phyloP scores from a whole-genome alignment of 1,140 invertebrate species.

The Heliconius eleuchia region DNA sequence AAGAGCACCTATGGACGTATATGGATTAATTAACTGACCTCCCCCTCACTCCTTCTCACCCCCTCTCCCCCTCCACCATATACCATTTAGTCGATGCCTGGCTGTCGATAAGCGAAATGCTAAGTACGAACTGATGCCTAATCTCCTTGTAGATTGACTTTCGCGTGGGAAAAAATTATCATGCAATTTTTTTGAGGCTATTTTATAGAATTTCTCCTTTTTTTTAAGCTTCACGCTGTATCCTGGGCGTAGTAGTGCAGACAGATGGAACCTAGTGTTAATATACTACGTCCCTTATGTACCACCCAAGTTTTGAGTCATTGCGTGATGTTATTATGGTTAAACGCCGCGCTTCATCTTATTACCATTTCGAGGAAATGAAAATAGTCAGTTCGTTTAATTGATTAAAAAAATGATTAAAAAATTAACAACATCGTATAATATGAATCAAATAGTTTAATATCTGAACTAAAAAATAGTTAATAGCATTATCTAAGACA shows the following conservation, averaged over 20 bases:
- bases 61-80: too few species aligned
- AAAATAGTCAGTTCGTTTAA: too few species aligned
- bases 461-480: too few species aligned
- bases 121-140: neutral
- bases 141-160: neutral
- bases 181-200: neutral
- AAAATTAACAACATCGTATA: too few species aligned
- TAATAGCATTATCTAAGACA: neutral
- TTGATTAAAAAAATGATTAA: too few species aligned
- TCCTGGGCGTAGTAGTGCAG: too few species aligned
- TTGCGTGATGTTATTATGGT: too few species aligned
- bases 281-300: neutral
- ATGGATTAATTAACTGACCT: constrained; percentile 40
- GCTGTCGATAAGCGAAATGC: constrained; percentile 1
- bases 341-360: too few species aligned
- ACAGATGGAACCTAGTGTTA: too few species aligned
- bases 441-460: too few species aligned
- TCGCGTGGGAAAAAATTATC: neutral
- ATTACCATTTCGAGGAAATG: too few species aligned
- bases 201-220: neutral
- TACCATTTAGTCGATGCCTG: neutral
- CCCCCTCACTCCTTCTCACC: neutral
- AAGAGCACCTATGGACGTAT: constrained; percentile 36
- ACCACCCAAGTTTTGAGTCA: too few species aligned
- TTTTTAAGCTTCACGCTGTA: neutral